Conservation (phyloP, 2,113 vertebrate genomes). For the Accipiter cooperii region DNA sequence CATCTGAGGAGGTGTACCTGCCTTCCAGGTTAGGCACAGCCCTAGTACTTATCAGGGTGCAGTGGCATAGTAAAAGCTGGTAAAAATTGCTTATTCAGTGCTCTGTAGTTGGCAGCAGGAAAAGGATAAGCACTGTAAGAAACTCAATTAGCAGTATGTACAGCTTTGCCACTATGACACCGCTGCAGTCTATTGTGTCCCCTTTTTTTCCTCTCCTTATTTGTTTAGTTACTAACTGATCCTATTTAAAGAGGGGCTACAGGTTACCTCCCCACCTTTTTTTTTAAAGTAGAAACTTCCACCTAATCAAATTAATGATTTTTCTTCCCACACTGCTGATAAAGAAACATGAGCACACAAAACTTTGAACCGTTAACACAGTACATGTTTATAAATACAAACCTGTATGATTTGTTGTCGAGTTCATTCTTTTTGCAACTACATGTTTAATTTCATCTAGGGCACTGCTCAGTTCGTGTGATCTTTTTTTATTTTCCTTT, state of each 20-base stretch:
- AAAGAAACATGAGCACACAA: neutral
- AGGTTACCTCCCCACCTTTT: neutral
- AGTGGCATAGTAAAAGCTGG: neutral
- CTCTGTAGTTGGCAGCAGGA: neutral
- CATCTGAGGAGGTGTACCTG: neutral
- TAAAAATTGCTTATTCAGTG: neutral
- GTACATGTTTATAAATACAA: neutral
- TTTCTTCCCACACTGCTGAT: neutral
- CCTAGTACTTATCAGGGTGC: neutral
- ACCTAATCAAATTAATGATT: neutral
- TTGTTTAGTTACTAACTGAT: neutral
- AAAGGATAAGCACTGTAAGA: neutral
- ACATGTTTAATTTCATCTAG: conserved; percentile 62
- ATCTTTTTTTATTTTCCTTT: conserved; percentile 64
- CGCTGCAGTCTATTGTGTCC: neutral
- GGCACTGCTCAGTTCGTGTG: conserved; percentile 47
- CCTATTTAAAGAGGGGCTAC: neutral
- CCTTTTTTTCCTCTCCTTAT: neutral
- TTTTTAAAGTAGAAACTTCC: neutral
- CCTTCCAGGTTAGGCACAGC: neutral
- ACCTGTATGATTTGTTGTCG: conserved; percentile 54
- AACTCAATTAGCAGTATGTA: rapidly evolving
- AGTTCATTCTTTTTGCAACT: neutral
- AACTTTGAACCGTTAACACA: neutral
- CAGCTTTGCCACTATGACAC: neutral